Conservation (phyloP, 2,888 invertebrate species). For the Scaptomyza flava region DNA sequence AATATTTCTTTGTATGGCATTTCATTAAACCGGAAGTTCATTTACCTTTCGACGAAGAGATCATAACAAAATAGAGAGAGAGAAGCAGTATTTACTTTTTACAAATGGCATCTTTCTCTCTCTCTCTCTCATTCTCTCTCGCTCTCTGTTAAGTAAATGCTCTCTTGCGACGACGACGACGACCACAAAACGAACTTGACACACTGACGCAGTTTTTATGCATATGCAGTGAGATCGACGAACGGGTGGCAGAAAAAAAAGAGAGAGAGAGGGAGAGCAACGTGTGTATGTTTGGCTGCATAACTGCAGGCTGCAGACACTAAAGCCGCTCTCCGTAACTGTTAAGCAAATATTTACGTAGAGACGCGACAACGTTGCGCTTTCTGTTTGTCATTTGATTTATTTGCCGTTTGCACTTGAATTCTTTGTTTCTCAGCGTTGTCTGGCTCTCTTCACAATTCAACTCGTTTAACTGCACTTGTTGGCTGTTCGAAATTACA, state of each 20-base stretch:
- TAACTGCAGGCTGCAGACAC: conserved; percentile 6
- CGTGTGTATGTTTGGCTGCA: not conserved
- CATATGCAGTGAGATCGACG: conserved; percentile 31
- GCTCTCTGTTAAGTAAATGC: conserved; percentile 2
- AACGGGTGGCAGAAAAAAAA: not conserved
- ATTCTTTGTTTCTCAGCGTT: conserved; percentile 51
- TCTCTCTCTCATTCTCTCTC: conserved; percentile 5
- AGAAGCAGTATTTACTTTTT: conserved; percentile 3
- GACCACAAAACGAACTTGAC: conserved; percentile 80
- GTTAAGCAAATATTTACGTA: conserved; percentile 58
- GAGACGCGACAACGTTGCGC: conserved; percentile 41
- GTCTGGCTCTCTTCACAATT: conserved; percentile 29
- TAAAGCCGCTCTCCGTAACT: conserved; percentile 55
- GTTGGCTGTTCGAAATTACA: conserved; percentile 66
- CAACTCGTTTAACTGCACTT: conserved; percentile 76
- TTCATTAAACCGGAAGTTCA: conserved; percentile 79
- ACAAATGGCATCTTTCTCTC: conserved; percentile 16
- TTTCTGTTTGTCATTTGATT: conserved; percentile 75
- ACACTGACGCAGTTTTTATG: conserved; percentile 80
- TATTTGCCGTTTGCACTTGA: conserved; percentile 79
- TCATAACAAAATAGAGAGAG: conserved; percentile 25
- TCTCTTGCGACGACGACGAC: not conserved
- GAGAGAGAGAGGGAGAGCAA: not conserved
- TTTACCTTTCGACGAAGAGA: conserved; percentile 71
- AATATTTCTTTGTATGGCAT: conserved; percentile 42